Conservation (phyloP, 2,113 vertebrate species). For the Hassar affinis region DNA sequence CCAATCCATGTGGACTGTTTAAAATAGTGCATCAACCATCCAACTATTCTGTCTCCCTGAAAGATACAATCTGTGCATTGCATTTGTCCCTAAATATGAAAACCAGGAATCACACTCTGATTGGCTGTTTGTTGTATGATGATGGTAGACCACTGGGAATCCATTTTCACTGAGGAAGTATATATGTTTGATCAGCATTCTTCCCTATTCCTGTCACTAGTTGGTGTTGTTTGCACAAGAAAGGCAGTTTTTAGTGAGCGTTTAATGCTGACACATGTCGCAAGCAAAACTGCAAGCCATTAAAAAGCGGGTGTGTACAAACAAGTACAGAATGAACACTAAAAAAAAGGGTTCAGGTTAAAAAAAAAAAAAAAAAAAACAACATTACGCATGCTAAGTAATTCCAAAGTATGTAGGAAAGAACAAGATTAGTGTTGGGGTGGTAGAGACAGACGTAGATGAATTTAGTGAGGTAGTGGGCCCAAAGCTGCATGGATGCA, state of each 20-base stretch:
- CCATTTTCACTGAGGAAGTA: neutral
- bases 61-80: neutral
- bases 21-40: constrained; percentile 16
- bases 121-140: neutral
- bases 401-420: constrained; percentile 47
- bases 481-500: constrained; percentile 72
- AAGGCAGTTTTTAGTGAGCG: neutral
- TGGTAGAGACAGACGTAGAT: constrained; percentile 61
- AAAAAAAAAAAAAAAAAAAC: constrained; percentile 8
- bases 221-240: constrained; percentile 16
- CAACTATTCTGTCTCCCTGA: constrained; percentile 10
- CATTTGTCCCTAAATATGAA: neutral
- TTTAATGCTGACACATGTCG: neutral
- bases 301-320: neutral
- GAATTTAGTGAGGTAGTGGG: constrained; percentile 73
- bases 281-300: neutral
- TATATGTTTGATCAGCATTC: constrained; percentile 8
- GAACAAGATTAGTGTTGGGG: constrained; percentile 54
- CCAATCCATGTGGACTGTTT: constrained; percentile 44
- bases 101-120: neutral
- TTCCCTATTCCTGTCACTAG: constrained; percentile 2
- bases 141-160: neutral
- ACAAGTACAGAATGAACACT: neutral
- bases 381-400: constrained; percentile 36
- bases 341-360: constrained; percentile 6